Base-by-base conservation (phyloP, 2,113 vertebrate species). In the Atlantisia rogersi region DNA sequence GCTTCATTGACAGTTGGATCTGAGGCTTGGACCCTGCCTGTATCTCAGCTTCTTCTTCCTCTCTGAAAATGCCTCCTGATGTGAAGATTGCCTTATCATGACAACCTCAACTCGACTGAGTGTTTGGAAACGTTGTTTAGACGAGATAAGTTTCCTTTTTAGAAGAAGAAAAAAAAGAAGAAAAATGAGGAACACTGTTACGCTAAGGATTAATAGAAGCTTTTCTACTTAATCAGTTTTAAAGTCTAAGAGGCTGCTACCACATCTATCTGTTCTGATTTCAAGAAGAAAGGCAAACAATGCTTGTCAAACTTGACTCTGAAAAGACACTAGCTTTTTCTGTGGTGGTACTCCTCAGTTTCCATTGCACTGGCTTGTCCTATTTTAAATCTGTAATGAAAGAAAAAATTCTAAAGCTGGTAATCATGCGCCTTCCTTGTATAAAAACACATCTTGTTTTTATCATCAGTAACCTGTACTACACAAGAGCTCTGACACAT, bases 371-470 rank as follows among this genome's bases (percentile, higher is more conserved):
- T 87, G 28, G 40, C 94, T 94, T 94, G 88, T 96, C 87, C 96
- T 97, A 90, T 97, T 97, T 97, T 82, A 97, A 97, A 98, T 97
- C 86, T 91, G 90, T 96, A 96, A 97, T 97, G 77, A 82, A 95
- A 95, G 94, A 88, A 86, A 94, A 94, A 90, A 93, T 86, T 95
- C 96, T 96, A 96, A 96, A 96, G 93, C 95, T 69, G 55, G 92
- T 97, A 94, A 97, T 97, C 92, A 71, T 88, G 90, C 1, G 63
- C 92, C 83, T 97, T 95, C 86, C 96, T 92, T 94, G 84, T 95
- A 96, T 94, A 96, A 97, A 96, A 97, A 95, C 95, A 89, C 82
- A 79, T 95, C 97, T 97, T 97, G 96, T 98, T 98, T 97, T 97
- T 96, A 94, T 97, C 96, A 96, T 95, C 92, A 78, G 96, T 96